Evolutionary conservation across 1,140 invertebrate genomes (phyloP).

Genomic region (Sipha flava): DNA sequence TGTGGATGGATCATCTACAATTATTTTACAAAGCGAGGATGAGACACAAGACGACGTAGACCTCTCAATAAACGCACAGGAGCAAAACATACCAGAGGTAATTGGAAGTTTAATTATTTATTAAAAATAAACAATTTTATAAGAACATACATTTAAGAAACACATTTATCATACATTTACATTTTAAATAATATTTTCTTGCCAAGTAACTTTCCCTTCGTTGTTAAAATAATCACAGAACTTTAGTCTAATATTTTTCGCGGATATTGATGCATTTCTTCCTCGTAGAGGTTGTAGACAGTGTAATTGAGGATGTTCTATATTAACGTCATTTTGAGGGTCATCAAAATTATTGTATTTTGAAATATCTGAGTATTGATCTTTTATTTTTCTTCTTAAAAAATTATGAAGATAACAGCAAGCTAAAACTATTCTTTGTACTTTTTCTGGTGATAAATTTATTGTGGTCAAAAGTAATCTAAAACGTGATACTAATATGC

Average conservation of each 20-base stretch:
- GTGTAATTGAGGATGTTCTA: background rate
- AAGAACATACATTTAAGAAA: too few species aligned
- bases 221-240: slow-evolving; percentile 32
- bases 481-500: slow-evolving; percentile 36
- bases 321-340: slow-evolving; percentile 9
- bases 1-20: too few species aligned
- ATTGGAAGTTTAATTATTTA: too few species aligned
- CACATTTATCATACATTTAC: too few species aligned
- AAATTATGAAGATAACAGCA: slow-evolving; percentile 40
- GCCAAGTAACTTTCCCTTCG: slow-evolving; percentile 34
- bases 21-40: too few species aligned
- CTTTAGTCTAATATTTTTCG: slow-evolving; percentile 25
- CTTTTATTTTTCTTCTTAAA: slow-evolving; percentile 26
- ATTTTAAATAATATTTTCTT: slow-evolving; percentile 30
- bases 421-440: slow-evolving; percentile 40
- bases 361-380: slow-evolving; percentile 14
- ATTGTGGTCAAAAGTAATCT: slow-evolving; percentile 32
- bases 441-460: slow-evolving; percentile 39
- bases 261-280: background rate
- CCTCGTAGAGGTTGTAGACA: background rate
- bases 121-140: too few species aligned
- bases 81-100: too few species aligned
- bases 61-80: too few species aligned
- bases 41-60: too few species aligned
- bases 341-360: background rate